Evolutionary conservation across 2,113 vertebrate genomes (phyloP).

Genomic region (Prunella himalayana): DNA sequence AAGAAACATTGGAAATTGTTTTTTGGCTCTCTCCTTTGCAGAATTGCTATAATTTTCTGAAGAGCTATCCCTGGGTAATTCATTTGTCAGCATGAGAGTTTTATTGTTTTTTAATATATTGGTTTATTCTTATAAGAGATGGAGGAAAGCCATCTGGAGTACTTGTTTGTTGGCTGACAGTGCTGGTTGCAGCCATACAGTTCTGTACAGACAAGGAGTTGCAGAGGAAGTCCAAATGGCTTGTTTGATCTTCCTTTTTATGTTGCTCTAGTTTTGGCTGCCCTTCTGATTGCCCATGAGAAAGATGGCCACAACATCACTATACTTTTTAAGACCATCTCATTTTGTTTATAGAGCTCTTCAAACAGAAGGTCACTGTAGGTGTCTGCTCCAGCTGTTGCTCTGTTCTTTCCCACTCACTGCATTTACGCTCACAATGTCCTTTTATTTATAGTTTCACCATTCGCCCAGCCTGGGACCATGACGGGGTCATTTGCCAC

Average conservation of each 20-base stretch:
- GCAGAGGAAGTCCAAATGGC: background rate
- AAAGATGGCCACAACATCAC: background rate
- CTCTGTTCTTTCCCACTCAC: background rate
- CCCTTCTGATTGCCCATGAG: background rate
- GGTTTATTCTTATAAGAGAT: background rate
- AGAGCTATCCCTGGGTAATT: background rate
- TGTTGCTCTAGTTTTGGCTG: background rate
- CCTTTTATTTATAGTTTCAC: background rate
- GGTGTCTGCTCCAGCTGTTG: conserved; percentile 31
- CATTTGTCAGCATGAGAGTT: conserved; percentile 9
- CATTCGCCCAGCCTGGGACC: background rate
- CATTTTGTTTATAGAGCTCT: conserved; percentile 11
- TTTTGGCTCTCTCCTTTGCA: background rate
- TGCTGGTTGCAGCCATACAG: background rate
- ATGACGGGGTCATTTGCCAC: background rate
- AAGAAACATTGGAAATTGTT: background rate
- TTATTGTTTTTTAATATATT: conserved; percentile 17
- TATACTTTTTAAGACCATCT: background rate
- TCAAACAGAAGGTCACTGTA: conserved; percentile 1
- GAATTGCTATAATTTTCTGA: background rate
- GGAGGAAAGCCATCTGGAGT: conserved; percentile 8
- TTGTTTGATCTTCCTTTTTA: conserved; percentile 14
- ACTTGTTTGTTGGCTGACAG: background rate
- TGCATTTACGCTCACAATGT: background rate
- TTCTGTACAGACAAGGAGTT: background rate